phyloP scores from a whole-genome alignment of 2,797 vertebrate genomes.

The Clamator glandarius region DNA sequence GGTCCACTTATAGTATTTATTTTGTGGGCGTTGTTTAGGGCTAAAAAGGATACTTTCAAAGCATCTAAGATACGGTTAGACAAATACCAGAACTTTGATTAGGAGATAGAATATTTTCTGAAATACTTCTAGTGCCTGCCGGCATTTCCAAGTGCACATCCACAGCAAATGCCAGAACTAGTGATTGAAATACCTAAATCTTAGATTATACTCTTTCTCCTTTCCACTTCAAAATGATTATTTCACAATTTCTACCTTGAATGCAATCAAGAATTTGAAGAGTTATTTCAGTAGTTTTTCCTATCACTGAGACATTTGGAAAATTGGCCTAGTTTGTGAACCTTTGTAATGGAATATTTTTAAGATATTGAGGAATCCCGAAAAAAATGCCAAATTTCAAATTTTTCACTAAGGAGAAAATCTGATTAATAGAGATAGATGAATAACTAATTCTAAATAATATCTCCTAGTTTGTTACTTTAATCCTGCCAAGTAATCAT shows the following conservation, averaged over 20 bases:
- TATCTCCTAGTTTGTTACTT: background rate
- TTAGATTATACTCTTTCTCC: background rate
- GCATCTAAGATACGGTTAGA: background rate
- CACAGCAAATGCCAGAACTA: background rate
- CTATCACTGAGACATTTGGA: background rate
- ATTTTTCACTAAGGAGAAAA: background rate
- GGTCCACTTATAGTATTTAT: background rate
- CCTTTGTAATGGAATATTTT: background rate
- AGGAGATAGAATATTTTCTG: background rate
- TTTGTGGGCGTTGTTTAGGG: background rate
- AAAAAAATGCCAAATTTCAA: background rate
- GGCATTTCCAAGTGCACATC: background rate
- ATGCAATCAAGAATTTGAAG: background rate
- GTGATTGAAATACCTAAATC: background rate
- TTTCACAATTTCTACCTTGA: background rate
- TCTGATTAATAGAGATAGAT: background rate
- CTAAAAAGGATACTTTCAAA: background rate
- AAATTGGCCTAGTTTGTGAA: background rate
- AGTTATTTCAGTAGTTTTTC: background rate
- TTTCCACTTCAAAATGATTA: background rate
- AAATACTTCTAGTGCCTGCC: background rate
- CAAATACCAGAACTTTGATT: background rate
- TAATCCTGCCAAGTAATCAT: background rate
- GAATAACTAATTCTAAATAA: conserved; percentile 27
- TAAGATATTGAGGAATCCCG: background rate